Evolutionary conservation across 2,888 invertebrate genomes (phyloP).

Genomic region (Acrobasis consociella): DNA sequence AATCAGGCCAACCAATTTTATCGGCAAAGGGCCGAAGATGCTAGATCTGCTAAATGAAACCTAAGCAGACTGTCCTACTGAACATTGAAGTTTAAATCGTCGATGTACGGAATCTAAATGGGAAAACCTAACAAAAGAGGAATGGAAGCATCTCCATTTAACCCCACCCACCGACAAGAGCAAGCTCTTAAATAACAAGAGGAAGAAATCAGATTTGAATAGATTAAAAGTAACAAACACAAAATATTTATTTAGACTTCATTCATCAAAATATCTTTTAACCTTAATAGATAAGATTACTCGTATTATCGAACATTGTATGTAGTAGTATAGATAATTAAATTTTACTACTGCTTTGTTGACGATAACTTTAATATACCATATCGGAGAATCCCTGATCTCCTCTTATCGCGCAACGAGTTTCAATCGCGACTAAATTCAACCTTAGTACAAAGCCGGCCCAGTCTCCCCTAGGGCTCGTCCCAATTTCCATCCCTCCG

Average conservation of each 20-base stretch:
- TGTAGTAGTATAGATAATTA: background rate
- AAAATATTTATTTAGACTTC: background rate
- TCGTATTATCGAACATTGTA: background rate
- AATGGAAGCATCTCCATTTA: no score
- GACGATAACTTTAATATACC: slow-evolving; percentile 3
- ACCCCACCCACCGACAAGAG: no score
- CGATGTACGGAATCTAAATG: no score
- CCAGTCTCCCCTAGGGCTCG: slow-evolving; percentile 65
- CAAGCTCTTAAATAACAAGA: no score
- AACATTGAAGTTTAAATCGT: no score
- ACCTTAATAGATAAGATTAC: background rate
- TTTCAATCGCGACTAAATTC: slow-evolving; percentile 24
- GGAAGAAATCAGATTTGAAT: no score
- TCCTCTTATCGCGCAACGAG: slow-evolving; percentile 9
- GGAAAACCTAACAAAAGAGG: no score
- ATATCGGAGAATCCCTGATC: slow-evolving; percentile 12
- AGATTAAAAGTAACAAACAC: no score
- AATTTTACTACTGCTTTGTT: slow-evolving; percentile 2
- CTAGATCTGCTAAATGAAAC: no score
- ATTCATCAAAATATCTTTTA: slow-evolving; percentile 1
- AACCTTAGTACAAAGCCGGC: slow-evolving; percentile 18
- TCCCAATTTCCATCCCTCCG: slow-evolving; percentile 75
- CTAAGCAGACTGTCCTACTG: no score
- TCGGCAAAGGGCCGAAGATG: no score
- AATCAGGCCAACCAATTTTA: no score